Conservation (phyloP, 2,113 vertebrate species). For the Elgaria multicarinata region DNA sequence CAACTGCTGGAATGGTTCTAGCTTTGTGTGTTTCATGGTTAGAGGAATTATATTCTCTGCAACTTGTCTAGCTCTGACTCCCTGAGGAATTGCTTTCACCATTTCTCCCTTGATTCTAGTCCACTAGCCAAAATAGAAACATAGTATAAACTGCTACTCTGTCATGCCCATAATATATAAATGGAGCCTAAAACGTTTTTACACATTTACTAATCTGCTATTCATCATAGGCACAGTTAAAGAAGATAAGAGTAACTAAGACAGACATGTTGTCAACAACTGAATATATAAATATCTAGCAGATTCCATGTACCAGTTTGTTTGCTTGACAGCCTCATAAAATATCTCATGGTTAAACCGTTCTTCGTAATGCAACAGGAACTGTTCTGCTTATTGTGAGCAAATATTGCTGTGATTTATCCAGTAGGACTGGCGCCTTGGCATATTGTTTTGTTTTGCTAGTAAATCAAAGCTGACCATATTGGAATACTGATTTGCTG, state of each 20-base stretch:
- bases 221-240: conserved; percentile 34
- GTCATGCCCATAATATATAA: conserved; percentile 46
- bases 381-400: conserved; percentile 26
- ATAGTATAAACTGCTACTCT: conserved; percentile 52
- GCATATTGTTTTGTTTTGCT: conserved; percentile 10
- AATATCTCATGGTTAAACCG: conserved; percentile 23
- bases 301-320: conserved; percentile 12
- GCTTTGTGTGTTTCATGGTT: conserved; percentile 34
- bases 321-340: conserved; percentile 33
- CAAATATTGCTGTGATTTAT: conserved; percentile 3
- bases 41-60: conserved; percentile 47
- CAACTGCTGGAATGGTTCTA: background rate
- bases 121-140: conserved; percentile 51
- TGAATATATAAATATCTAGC: conserved; percentile 37
- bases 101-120: background rate
- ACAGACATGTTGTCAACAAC: conserved; percentile 26
- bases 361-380: background rate
- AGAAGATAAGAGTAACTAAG: conserved; percentile 49
- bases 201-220: conserved; percentile 4
- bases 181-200: background rate
- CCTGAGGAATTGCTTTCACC: conserved; percentile 38
- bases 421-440: background rate
- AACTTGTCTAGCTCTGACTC: conserved; percentile 51
- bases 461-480: conserved; percentile 18
- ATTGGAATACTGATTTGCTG: conserved; percentile 5